Base-by-base conservation (phyloP, 2,888 invertebrate genomes). In the Drosophila prolongata region DNA sequence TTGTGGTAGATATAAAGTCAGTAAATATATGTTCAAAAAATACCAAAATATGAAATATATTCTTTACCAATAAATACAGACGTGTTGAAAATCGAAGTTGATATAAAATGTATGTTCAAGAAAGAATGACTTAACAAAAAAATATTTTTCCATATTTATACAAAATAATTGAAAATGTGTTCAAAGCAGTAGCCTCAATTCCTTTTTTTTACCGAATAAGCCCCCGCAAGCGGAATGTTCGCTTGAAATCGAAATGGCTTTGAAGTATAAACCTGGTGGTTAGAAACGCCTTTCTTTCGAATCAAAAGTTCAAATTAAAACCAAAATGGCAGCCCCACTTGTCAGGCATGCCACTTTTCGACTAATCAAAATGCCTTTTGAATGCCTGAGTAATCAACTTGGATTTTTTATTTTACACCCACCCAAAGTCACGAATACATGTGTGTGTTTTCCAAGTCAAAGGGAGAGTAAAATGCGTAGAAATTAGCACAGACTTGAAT, bases 361-460 rank as follows among this genome's bases (percentile, higher is more conserved):
- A 79, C 87, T 88, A 88, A 88, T 85, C 84, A 83, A 85, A 85
- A 85, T 88, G 89, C 87, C 87, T 88, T 86, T 88, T 86, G 80
- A 85, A 83, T 86, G 84, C 77, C 76, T 66, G 50, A 64, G 89
- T 73, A 86, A 88, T 87, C 87, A 84, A 84, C 71, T 80, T 77
- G 81, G 72, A 64, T 85, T 79, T 71, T 79, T 60, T 67, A 77
- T 55, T 58, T 59, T 57, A 27, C 6, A 5, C 27, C 46, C 13
- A 24, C 27, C 6, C 1, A 27, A 43, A 49, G 55, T 37, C 59
- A 30, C 19, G 44, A 37, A 62, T 60, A 38, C 3, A 8, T 38
- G 6, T 38, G 38, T 38, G 38, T 11, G 11, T 11, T 35, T 11
- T 9, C 35, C 11, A 69, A 49, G 47, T 40, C 27, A 47, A 46